phyloP scores from a whole-genome alignment of 2,888 invertebrate genomes.

The Rhingia rostrata region DNA sequence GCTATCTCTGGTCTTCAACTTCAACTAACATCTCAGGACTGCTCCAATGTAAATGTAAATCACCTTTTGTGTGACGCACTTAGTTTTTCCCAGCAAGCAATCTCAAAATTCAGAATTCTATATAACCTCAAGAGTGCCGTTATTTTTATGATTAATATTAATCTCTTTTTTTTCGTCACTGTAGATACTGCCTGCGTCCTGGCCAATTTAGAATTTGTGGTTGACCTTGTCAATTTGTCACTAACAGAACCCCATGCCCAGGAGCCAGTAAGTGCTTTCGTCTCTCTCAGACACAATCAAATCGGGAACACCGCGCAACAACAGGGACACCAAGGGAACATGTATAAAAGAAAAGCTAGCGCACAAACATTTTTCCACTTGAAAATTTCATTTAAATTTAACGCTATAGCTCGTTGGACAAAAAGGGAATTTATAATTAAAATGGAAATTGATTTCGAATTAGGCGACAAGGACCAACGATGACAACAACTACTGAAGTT shows the following conservation, averaged over 20 bases:
- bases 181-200: conserved; percentile 10
- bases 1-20: conserved; percentile 50
- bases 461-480: conserved; percentile 34
- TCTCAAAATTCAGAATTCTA: neutral
- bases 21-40: conserved; percentile 49
- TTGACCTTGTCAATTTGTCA: conserved; percentile 74
- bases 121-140: conserved; percentile 31
- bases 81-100: conserved; percentile 29
- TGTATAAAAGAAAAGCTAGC: conserved; percentile 48
- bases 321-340: conserved; percentile 9
- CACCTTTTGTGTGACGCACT: conserved; percentile 45
- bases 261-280: conserved; percentile 35
- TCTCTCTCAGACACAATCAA: conserved; percentile 40
- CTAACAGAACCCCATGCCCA: conserved; percentile 41
- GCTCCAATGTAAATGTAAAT: conserved; percentile 71
- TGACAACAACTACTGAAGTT: conserved; percentile 30
- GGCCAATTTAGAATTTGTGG: conserved; percentile 61
- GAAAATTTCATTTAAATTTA: conserved; percentile 73
- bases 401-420: conserved; percentile 43
- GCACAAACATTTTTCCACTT: conserved; percentile 72
- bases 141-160: conserved; percentile 46
- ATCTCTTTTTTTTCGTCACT: conserved; percentile 32
- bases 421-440: conserved; percentile 72
- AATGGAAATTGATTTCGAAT: conserved; percentile 72
- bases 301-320: conserved; percentile 15